Base-by-base conservation (phyloP, 2,113 vertebrate genomes). In the Sinocyclocheilus anophthalmus region DNA sequence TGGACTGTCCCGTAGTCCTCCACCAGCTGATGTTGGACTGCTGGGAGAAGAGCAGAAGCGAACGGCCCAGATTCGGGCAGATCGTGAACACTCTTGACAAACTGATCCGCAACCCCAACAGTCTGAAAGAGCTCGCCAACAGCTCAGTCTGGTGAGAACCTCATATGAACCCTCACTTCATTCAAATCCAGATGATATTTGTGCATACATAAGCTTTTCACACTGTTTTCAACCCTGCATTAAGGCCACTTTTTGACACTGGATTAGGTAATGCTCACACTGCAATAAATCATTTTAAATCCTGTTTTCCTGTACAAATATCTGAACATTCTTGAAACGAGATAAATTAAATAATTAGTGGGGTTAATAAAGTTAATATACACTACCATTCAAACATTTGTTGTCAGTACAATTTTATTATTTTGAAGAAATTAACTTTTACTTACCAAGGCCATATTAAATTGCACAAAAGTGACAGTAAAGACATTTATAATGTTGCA, bases 11-110 rank as follows among this genome's bases (percentile, higher is more conserved):
- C 0, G 91, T 95, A 84, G 94, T 95, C 69, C 86, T 95, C 53
- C 95, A 95, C 91, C 94, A 95, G 90, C 93, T 96, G 76, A 96
- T 96, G 95, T 24, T 96, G 89, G 94, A 95, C 90, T 96, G 95
- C 92, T 96, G 95, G 95, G 94, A 96, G 92, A 96, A 95, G 85
- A 92, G 93, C 37, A 91, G 95, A 81, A 92, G 93, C 4, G 94
- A 95, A 67, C 91, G 95, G 87, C 95, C 95, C 84, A 95, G 95
- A 90, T 96, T 96, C 86, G 94, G 93, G 86, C 94, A 95, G 90
- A 96, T 96, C 76, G 95, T 96, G 92, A 94, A 93, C 91, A 95
- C 93, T 85, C 92, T 95, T 80, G 95, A 95, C 93, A 95, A 95
- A 87, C 93, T 96, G 84, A 95, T 96, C 92, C 93, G 94, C 79